These are phyloP conservation scores for Smittia aterrima DNA, from an alignment of 2,888 invertebrate species.

Conservation along the genomic window DNA sequence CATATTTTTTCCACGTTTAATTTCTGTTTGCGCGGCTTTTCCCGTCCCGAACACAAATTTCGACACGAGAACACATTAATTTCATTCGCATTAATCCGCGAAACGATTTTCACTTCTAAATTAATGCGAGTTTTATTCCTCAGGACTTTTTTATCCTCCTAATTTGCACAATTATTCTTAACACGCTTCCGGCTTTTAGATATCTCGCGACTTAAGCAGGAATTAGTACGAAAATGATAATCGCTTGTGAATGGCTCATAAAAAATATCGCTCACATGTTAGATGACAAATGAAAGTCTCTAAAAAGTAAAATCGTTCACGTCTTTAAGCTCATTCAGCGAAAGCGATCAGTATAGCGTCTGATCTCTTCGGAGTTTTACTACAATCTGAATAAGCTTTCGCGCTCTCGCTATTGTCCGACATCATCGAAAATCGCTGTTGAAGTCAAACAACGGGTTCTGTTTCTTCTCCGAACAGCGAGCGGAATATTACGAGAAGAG, in stretches of 20 bases:
- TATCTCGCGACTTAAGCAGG: background rate
- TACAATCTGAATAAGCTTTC: conserved; percentile 40
- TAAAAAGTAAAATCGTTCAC: conserved; percentile 18
- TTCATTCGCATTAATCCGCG: conserved; percentile 6
- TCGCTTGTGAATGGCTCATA: background rate
- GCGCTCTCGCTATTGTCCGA: conserved; percentile 30
- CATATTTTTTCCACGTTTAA: conserved; percentile 3
- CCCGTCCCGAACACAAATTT: background rate
- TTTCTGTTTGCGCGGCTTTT: conserved; percentile 12
- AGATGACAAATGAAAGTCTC: background rate
- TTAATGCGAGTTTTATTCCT: conserved; percentile 16
- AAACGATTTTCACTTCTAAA: background rate
- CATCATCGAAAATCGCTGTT: background rate
- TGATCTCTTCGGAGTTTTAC: conserved; percentile 35
- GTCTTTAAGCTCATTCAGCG: conserved; percentile 24
- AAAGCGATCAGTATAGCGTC: conserved; percentile 30
- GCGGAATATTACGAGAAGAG: background rate
- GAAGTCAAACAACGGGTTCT: conserved; percentile 10
- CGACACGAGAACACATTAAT: conserved; percentile 16
- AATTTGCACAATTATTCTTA: background rate
- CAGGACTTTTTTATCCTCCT: background rate
- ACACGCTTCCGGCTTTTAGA: background rate
- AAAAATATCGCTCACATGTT: conserved; percentile 4
- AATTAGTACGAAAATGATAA: conserved; percentile 6
- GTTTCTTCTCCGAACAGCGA: background rate